Percentiles rank a stretch among this genome's conserved stretches.
These are phyloP conservation scores for Megaceryle maxima DNA, from an alignment of 2,113 vertebrate genomes.

Conservation along the genomic window DNA sequence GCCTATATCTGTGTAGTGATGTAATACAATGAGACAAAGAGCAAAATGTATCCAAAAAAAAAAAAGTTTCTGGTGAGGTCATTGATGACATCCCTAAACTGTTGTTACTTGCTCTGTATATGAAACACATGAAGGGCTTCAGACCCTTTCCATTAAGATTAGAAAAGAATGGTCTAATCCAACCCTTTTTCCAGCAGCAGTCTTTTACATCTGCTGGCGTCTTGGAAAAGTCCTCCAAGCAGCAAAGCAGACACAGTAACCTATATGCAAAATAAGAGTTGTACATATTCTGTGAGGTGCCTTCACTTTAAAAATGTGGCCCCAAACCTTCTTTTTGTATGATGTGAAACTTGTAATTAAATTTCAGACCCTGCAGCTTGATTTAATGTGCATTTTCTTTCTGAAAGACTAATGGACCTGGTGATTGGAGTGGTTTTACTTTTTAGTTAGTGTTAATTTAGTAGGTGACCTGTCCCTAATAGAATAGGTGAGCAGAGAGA, in stretches of 20 bases:
- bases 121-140: neutral
- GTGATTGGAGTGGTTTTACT: conserved; percentile 21
- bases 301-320: conserved; percentile 47
- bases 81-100: neutral
- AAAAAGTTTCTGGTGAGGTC: neutral
- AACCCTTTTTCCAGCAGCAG: neutral
- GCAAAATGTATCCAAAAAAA: neutral
- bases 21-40: neutral
- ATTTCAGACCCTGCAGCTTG: conserved; percentile 52
- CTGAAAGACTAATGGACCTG: conserved; percentile 32
- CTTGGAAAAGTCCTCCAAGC: neutral
- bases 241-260: neutral
- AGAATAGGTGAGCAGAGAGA: neutral
- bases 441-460: neutral
- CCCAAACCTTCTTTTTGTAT: conserved; percentile 50
- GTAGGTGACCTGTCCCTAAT: neutral
- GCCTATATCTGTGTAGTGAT: neutral
- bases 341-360: conserved; percentile 9
- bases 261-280: neutral
- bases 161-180: neutral
- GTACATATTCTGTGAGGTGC: neutral
- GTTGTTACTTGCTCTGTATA: neutral
- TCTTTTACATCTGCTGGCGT: neutral
- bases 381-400: conserved; percentile 34
- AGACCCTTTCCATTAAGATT: neutral